These are phyloP conservation scores for Meda fulgida DNA, from an alignment of 2,797 vertebrate species.

Conservation along the genomic window DNA sequence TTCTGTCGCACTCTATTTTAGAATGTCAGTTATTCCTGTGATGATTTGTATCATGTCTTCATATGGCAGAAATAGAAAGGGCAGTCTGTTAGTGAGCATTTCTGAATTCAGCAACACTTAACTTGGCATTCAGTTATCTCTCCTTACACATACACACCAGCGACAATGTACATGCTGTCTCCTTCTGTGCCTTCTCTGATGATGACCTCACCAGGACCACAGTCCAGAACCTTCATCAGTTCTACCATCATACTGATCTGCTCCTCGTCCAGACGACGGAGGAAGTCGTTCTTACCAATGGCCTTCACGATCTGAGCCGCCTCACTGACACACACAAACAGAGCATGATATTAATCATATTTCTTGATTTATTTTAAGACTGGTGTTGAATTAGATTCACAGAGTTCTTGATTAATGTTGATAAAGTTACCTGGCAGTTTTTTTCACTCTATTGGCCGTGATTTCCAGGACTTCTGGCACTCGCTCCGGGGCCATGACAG, in stretches of 20 bases:
- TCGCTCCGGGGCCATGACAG: constrained; percentile 78
- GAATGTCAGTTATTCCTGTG: no score
- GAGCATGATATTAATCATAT: no score
- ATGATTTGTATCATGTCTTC: not conserved
- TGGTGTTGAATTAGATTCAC: not conserved
- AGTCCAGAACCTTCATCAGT: constrained; percentile 65
- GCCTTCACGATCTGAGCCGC: constrained; percentile 78
- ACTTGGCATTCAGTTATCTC: not conserved
- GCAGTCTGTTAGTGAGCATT: not conserved
- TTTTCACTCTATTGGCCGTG: constrained; percentile 66
- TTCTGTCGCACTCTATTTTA: no score
- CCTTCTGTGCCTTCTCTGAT: constrained; percentile 83
- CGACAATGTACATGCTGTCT: constrained; percentile 84
- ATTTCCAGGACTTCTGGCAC: constrained; percentile 71
- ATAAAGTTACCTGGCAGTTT: constrained; percentile 72
- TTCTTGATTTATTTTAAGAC: not conserved
- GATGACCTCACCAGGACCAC: constrained; percentile 69
- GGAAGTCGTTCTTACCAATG: constrained; percentile 81
- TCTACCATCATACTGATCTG: constrained; percentile 83
- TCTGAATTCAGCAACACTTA: not conserved
- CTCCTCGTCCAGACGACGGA: constrained; percentile 81
- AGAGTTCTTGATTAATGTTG: not conserved
- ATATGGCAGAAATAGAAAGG: not conserved
- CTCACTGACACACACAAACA: constrained; percentile 69
- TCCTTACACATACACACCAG: constrained; percentile 68